These are phyloP conservation scores for Neofelis nebulosa DNA, from an alignment of 2,113 vertebrate genomes.

Conservation along the genomic window DNA sequence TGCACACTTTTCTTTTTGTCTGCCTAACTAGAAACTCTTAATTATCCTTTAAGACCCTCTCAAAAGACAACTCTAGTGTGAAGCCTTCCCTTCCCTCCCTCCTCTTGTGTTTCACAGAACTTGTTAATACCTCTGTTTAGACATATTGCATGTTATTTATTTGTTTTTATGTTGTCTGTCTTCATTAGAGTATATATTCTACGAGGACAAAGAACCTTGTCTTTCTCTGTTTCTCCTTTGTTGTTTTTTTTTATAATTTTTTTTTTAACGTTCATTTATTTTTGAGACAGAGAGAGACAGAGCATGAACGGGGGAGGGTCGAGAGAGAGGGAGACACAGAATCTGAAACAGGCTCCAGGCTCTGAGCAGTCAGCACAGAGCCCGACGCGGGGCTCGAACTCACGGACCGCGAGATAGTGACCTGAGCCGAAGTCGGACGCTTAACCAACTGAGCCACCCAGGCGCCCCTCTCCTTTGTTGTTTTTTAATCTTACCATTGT, in stretches of 20 bases:
- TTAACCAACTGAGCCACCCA: too few relatives aligned
- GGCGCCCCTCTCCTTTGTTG: not conserved
- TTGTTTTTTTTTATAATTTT: not conserved
- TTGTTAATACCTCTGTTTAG: not conserved
- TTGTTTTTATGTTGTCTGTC: not conserved
- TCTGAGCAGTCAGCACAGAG: too few relatives aligned
- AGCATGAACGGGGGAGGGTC: too few relatives aligned
- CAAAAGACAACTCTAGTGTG: not conserved
- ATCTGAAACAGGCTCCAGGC: too few relatives aligned
- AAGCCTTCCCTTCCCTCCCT: not conserved
- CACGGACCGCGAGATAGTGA: too few relatives aligned
- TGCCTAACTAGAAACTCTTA: constrained; percentile 16
- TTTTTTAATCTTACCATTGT: not conserved
- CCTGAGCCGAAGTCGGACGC: too few relatives aligned
- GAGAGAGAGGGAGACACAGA: too few relatives aligned
- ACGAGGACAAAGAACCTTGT: not conserved
- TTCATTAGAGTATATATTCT: not conserved
- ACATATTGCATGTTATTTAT: not conserved
- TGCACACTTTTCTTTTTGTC: not conserved
- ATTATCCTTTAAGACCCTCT: not conserved
- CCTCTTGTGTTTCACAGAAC: not conserved
- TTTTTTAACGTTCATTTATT: too few relatives aligned
- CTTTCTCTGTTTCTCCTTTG: not conserved
- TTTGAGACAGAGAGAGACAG: too few relatives aligned
- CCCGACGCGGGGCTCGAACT: too few relatives aligned